Conservation (phyloP, 2,113 vertebrate species). For the Procavia capensis region DNA sequence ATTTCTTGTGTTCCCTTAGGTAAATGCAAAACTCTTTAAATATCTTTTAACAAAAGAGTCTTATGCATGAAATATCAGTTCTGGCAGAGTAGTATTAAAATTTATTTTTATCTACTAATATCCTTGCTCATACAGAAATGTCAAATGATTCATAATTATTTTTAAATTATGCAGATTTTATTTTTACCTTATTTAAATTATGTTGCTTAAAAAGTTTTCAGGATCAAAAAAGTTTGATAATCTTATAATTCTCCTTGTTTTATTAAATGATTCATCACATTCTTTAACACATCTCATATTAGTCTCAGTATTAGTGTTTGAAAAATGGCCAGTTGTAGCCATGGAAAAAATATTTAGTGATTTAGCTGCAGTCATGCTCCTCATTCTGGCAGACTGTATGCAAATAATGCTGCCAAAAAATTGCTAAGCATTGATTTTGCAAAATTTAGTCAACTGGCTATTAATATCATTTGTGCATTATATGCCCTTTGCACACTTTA, state of each 20-base stretch:
- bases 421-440: neutral
- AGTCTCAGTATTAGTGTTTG: neutral
- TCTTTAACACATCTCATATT: neutral
- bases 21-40: neutral
- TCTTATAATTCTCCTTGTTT: neutral
- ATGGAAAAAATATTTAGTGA: neutral
- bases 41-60: neutral
- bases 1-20: neutral
- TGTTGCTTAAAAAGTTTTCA: neutral
- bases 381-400: neutral
- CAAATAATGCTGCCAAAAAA: neutral
- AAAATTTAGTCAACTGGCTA: neutral
- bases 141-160: neutral
- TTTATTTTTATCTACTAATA: neutral
- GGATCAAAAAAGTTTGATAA: neutral
- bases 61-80: neutral
- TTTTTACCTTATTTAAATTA: neutral
- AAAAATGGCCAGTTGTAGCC: neutral
- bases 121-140: neutral
- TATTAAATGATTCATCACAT: neutral
- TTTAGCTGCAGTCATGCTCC: neutral
- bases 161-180: neutral
- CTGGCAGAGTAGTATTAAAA: neutral
- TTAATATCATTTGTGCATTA: neutral
- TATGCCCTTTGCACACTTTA: neutral